Evolutionary conservation across 2,113 vertebrate species (phyloP).

Genomic region (Athene noctua): DNA sequence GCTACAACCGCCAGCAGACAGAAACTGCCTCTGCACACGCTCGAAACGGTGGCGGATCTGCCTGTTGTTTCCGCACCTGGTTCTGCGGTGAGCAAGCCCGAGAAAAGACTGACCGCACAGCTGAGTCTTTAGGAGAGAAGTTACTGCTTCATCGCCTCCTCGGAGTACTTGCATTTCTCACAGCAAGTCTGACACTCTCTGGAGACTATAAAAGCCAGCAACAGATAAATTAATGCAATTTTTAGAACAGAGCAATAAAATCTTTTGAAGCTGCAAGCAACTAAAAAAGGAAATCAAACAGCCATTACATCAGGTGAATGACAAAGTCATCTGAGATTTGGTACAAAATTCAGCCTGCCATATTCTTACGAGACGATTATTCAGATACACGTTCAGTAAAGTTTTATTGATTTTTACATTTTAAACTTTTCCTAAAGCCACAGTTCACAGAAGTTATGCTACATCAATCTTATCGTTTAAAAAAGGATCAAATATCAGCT

Average conservation of each 20-base stretch:
- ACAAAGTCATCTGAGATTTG: not conserved
- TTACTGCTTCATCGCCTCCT: not conserved
- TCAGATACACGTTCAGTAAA: not conserved
- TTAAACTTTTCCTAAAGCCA: not conserved
- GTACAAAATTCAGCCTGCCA: not conserved
- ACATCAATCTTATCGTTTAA: not conserved
- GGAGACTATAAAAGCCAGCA: slow-evolving; percentile 10
- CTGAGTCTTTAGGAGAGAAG: not conserved
- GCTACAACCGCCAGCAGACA: not conserved
- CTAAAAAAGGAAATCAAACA: slow-evolving; percentile 21
- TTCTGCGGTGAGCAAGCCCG: not conserved
- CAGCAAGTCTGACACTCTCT: not conserved
- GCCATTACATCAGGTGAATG: not conserved
- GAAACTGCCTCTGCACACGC: not conserved
- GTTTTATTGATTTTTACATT: not conserved
- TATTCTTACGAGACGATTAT: not conserved
- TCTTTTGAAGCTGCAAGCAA: not conserved
- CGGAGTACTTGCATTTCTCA: not conserved
- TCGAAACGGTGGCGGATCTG: not conserved
- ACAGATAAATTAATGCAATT: not conserved
- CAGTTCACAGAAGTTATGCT: not conserved
- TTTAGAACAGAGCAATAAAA: not conserved
- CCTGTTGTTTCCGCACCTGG: not conserved
- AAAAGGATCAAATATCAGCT: not conserved
- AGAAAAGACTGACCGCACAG: not conserved